Evolutionary conservation across 2,888 invertebrate genomes (phyloP).

Genomic region (Troides helena): DNA sequence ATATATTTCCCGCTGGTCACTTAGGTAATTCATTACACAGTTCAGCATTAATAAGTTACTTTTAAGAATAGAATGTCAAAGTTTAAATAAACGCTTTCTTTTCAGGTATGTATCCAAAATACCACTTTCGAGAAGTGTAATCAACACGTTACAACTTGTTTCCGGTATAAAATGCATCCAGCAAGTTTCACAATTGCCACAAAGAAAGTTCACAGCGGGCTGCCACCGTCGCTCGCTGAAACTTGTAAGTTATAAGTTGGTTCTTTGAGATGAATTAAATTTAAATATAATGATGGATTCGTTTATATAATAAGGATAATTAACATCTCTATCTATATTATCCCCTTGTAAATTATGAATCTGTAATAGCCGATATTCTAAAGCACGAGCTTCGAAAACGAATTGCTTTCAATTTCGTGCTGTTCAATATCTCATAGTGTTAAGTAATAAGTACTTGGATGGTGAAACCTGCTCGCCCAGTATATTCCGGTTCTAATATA

Average conservation of each 20-base stretch:
- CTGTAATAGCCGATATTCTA: too few species aligned
- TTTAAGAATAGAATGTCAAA: too few species aligned
- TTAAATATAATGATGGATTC: conserved; percentile 33
- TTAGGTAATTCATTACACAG: too few species aligned
- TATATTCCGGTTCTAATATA: too few species aligned
- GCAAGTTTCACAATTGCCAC: conserved; percentile 53
- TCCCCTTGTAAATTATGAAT: background rate
- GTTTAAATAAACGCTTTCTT: conserved; percentile 31
- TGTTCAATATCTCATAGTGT: too few species aligned
- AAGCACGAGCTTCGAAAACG: too few species aligned
- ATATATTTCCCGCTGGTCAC: too few species aligned
- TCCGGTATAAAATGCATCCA: conserved; percentile 36
- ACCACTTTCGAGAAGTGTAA: conserved; percentile 35
- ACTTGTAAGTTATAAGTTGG: conserved; percentile 46
- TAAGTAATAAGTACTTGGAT: too few species aligned
- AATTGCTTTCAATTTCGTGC: too few species aligned
- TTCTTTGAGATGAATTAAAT: conserved; percentile 43
- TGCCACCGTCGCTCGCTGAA: conserved; percentile 38
- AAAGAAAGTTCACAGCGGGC: conserved; percentile 42
- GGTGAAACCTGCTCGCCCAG: too few species aligned
- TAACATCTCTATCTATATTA: background rate
- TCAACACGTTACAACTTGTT: conserved; percentile 39
- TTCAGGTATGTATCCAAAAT: conserved; percentile 45
- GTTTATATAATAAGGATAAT: conserved; percentile 7
- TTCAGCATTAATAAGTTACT: too few species aligned